Evolutionary conservation across 2,797 vertebrate species (phyloP).

Genomic region (Scleropages formosus): DNA sequence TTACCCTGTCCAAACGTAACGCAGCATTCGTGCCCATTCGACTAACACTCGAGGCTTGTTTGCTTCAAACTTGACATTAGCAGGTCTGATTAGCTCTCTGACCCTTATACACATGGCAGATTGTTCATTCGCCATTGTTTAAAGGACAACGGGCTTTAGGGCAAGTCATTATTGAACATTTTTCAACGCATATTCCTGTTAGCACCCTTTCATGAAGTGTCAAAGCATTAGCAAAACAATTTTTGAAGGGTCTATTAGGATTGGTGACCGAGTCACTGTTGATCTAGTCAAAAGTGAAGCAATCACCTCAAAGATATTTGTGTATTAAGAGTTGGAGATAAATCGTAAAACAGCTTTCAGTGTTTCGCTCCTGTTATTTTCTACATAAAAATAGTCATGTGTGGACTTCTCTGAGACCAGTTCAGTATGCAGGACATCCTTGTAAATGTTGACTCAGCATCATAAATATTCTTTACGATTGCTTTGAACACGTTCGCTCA

Average conservation of each 20-base stretch:
- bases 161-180: not conserved
- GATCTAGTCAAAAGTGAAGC: not conserved
- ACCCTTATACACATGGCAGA: not conserved
- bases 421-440: slow-evolving; percentile 23
- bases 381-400: not conserved
- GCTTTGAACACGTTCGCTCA: not conserved
- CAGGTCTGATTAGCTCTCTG: not conserved
- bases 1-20: slow-evolving; percentile 11
- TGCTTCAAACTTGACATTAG: not conserved
- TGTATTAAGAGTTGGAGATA: not conserved
- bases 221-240: not conserved
- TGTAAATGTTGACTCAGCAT: slow-evolving; percentile 35
- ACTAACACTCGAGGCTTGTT: slow-evolving; percentile 12
- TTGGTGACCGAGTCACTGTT: not conserved
- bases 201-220: not conserved
- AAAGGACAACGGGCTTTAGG: not conserved
- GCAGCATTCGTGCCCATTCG: not conserved
- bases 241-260: not conserved
- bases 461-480: not conserved
- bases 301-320: not conserved
- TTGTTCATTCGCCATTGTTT: not conserved
- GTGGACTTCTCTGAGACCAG: not conserved
- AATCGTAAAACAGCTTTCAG: not conserved
- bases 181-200: not conserved
- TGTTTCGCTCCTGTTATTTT: not conserved